Evolutionary conservation across 1,140 invertebrate species (phyloP).

Genomic region (Drosophila eugracilis): DNA sequence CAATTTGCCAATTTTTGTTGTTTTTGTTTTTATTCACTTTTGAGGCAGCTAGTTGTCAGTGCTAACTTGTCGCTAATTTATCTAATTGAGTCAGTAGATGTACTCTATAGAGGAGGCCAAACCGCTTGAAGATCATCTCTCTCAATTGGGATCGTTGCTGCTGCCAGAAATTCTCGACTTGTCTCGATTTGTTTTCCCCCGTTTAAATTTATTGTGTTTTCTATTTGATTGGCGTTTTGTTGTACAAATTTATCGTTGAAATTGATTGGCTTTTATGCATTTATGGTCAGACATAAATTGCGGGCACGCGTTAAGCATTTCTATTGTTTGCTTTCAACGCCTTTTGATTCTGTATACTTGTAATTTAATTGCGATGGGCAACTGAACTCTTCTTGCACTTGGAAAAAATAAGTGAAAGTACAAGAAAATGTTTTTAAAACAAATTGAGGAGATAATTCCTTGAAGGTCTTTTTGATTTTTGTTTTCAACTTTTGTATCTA

Average conservation of each 20-base stretch:
- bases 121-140: slow-evolving; percentile 64
- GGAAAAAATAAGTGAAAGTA: too few species aligned
- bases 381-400: slow-evolving; percentile 17
- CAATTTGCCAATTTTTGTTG: slow-evolving; percentile 66
- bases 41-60: slow-evolving; percentile 34
- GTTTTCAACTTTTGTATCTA: background rate
- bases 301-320: slow-evolving; percentile 25
- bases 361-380: slow-evolving; percentile 38
- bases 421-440: too few species aligned
- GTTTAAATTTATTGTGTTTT: slow-evolving; percentile 39
- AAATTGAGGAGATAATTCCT: too few species aligned
- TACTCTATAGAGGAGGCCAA: slow-evolving; percentile 24
- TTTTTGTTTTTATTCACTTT: too few species aligned
- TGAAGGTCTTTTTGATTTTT: too few species aligned
- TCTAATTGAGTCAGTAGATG: slow-evolving; percentile 70
- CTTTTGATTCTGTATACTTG: slow-evolving; percentile 25
- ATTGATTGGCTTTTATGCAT: slow-evolving; percentile 55
- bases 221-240: slow-evolving; percentile 35
- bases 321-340: slow-evolving; percentile 26
- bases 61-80: slow-evolving; percentile 75
- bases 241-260: slow-evolving; percentile 38
- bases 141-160: slow-evolving; percentile 19
- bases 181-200: slow-evolving; percentile 47
- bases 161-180: slow-evolving; percentile 27
- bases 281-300: slow-evolving; percentile 42